Evolutionary conservation across 2,888 invertebrate genomes (phyloP).

Genomic region (Cheilosia grossa): DNA sequence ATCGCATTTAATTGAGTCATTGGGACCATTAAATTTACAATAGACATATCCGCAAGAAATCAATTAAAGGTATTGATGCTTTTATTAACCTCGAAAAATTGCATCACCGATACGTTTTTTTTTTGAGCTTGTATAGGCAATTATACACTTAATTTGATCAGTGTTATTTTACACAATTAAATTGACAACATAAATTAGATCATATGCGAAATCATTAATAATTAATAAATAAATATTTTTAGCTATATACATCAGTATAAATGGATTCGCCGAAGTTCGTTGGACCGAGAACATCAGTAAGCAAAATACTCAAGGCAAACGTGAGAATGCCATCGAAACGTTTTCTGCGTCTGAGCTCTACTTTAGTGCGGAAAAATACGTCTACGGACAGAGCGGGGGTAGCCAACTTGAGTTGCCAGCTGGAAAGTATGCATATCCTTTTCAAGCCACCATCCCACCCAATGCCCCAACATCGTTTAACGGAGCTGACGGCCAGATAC

Average conservation of each 20-base stretch:
- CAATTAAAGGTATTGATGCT: no score
- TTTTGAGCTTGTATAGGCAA: no score
- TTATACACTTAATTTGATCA: no score
- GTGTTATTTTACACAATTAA: no score
- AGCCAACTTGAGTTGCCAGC: slow-evolving; percentile 88
- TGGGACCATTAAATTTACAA: no score
- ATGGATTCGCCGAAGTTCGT: slow-evolving; percentile 81
- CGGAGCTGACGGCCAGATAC: slow-evolving; percentile 88
- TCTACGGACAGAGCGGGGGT: slow-evolving; percentile 84
- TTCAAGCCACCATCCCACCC: slow-evolving; percentile 86
- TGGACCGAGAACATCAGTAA: slow-evolving; percentile 81
- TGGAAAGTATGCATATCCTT: slow-evolving; percentile 90
- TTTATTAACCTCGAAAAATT: no score
- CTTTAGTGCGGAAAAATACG: slow-evolving; percentile 80
- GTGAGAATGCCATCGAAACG: slow-evolving; percentile 78
- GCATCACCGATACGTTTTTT: no score
- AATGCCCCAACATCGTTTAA: slow-evolving; percentile 91
- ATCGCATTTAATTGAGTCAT: no score
- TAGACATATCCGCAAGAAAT: no score
- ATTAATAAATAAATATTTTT: slow-evolving; percentile 29
- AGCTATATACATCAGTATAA: slow-evolving; percentile 82
- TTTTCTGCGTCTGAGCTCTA: slow-evolving; percentile 80
- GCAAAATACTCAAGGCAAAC: slow-evolving; percentile 80
- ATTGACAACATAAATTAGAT: no score
- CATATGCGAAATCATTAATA: not conserved